Base-by-base conservation (phyloP, 2,797 vertebrate genomes). In the Corythornis leucogaster region DNA sequence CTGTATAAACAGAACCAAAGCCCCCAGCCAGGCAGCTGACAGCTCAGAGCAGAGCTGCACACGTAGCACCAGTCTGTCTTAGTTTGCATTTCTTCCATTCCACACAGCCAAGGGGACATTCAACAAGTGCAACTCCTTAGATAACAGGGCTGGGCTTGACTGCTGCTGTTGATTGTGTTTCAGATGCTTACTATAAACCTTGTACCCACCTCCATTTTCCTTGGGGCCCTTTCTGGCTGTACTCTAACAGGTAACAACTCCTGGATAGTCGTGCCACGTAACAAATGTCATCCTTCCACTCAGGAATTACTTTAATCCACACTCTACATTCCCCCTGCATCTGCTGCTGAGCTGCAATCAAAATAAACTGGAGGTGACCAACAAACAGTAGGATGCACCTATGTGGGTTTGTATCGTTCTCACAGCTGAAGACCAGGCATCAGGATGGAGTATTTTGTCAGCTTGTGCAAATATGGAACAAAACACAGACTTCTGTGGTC, bases 41-140 rank as follows among this genome's bases (percentile, higher is more conserved):
- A 95, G 95, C 97, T 97, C 94, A 95, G 24, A 81, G 81, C 73
- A 59, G 83, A 88, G 83, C 92, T 67, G 85, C 82, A 81, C 97
- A 95, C 93, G 43, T 88, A 95, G 95, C 96, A 96, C 93, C 97
- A 97, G 97, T 77, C 71, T 95, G 94, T 93, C 80, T 95, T 90
- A 45, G 71, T 94, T 90, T 95, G 93, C 93, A 95, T 93, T 94
- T 96, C 97, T 95, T 89, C 96, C 97, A 94, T 97, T 97, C 96
- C 96, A 93, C 61, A 92, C 95, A 94, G 97, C 91, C 97, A 96
- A 97, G 75, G 84, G 93, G 97, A 96, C 96, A 95, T 91, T 97
- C 94, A 95, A 89, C 14, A 92, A 94, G 92, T 83, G 89, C 13
- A 40, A 96, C 86, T 96, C 89, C 94, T 92, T 94, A 92, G 53